phyloP scores from a whole-genome alignment of 2,888 invertebrate genomes.

The Amaurobius ferox region DNA sequence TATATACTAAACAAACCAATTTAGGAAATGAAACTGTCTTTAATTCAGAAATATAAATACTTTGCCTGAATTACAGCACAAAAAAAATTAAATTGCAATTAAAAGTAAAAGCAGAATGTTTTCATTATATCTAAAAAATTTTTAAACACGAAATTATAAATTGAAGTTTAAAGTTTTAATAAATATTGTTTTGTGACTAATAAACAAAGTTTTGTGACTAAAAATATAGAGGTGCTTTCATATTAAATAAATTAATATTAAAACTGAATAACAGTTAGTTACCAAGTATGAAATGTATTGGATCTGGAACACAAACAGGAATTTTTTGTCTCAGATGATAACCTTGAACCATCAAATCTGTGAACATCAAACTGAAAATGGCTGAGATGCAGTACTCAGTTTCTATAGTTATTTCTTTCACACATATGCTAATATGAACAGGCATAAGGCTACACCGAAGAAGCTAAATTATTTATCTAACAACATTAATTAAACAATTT shows the following conservation, averaged over 20 bases:
- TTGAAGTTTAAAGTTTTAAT: too few relatives aligned
- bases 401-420: not conserved
- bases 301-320: constrained; percentile 15
- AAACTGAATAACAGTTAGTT: constrained; percentile 23
- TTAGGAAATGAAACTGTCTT: too few relatives aligned
- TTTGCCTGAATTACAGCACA: too few relatives aligned
- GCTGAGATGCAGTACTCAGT: not conserved
- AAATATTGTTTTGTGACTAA: too few relatives aligned
- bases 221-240: not conserved
- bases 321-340: constrained; percentile 11
- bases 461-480: not conserved
- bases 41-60: too few relatives aligned
- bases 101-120: too few relatives aligned
- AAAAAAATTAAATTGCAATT: too few relatives aligned
- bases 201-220: too few relatives aligned
- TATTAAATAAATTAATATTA: not conserved
- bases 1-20: too few relatives aligned
- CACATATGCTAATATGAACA: not conserved
- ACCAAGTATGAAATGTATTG: constrained; percentile 11
- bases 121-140: too few relatives aligned
- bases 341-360: constrained; percentile 23
- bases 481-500: constrained; percentile 6
- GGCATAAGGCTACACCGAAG: not conserved
- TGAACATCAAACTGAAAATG: constrained; percentile 12
- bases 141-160: too few relatives aligned